Evolutionary conservation across 2,797 vertebrate genomes (phyloP), one percentile per base, ranked within the genome.

Genomic region (Melanogrammus aeglefinus): DNA sequence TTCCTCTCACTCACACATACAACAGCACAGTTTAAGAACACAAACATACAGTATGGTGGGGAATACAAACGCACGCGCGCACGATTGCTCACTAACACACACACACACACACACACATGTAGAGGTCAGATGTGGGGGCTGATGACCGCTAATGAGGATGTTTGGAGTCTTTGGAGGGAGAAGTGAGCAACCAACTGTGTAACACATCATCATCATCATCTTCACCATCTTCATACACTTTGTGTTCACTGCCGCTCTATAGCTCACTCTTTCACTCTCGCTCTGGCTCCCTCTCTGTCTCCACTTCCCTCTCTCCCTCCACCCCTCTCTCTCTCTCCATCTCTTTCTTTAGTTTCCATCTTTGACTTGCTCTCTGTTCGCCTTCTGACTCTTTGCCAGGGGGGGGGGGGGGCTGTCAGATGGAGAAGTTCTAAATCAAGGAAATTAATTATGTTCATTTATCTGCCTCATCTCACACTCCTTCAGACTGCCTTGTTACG

Each of bases 371-470:
- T 81, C 80, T 86, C 73, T 12, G 41, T 44, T 44, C 41, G 16
- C 41, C 16, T 85, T 83, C 57, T 63, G 57, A 63, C 57, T 63
- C 83, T 77, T 77, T 83, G 88, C 88, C 78, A 74, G 63, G 6
- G 57, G 87, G 35, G n/a, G n/a, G n/a, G n/a, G 35, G 6, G 87
- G 87, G 77, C 75, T 78, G 79, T 88, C 86, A 84, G 77, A 87
- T 85, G 85, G 82, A 89, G 84, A 85, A 66, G 18, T 39, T 84
- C 87, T 85, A 88, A 88, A 90, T 90, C 84, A 82, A 82, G 86
- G 81, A 90, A 91, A 91, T 90, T 86, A 90, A 90, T 91, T 89
- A 90, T 86, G 84, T 79, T 86, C 83, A 89, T 90, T 88, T 86
- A 90, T 90, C 89, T 86, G 87, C 85, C 84, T 83, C 82, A 91